These are phyloP conservation scores for Phyllotreta striolata DNA, from an alignment of 2,888 invertebrate species.

Conservation along the genomic window DNA sequence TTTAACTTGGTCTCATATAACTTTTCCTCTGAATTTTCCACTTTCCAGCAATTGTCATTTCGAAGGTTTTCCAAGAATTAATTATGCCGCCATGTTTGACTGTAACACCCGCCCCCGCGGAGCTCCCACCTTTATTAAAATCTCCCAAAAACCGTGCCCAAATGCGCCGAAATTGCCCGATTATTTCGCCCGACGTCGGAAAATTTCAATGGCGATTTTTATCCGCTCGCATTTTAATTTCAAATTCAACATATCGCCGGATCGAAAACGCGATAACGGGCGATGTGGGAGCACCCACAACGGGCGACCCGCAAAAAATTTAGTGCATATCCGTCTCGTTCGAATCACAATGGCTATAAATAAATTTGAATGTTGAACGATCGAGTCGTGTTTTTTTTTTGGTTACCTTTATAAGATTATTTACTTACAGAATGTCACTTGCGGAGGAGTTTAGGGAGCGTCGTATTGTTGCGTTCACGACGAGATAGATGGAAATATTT, in stretches of 20 bases:
- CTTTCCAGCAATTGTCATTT: constrained; percentile 51
- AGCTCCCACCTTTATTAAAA: constrained; percentile 19
- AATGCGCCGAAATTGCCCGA: too few species aligned
- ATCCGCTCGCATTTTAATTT: too few species aligned
- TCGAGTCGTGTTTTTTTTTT: neutral
- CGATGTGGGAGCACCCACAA: constrained; percentile 12
- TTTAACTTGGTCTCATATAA: constrained; percentile 51
- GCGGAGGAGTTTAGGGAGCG: constrained; percentile 33
- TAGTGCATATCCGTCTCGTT: constrained; percentile 2
- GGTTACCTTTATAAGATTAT: neutral
- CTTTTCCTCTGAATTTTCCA: constrained; percentile 49
- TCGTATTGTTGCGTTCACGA: constrained; percentile 9
- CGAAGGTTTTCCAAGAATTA: constrained; percentile 39
- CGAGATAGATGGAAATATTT: neutral
- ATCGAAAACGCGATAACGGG: too few species aligned
- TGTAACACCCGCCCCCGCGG: constrained; percentile 15
- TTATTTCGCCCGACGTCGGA: too few species aligned
- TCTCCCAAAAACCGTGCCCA: constrained; percentile 4
- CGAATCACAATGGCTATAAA: constrained; percentile 19
- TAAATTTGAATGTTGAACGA: constrained; percentile 21
- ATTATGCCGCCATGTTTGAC: constrained; percentile 43
- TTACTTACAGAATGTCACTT: constrained; percentile 27
- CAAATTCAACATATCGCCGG: too few species aligned
- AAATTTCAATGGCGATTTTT: too few species aligned
- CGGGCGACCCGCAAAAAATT: constrained; percentile 7